Percentiles rank a stretch among this genome's conserved stretches.
phyloP scores from a whole-genome alignment of 2,113 vertebrate species.

The Eretmochelys imbricata region DNA sequence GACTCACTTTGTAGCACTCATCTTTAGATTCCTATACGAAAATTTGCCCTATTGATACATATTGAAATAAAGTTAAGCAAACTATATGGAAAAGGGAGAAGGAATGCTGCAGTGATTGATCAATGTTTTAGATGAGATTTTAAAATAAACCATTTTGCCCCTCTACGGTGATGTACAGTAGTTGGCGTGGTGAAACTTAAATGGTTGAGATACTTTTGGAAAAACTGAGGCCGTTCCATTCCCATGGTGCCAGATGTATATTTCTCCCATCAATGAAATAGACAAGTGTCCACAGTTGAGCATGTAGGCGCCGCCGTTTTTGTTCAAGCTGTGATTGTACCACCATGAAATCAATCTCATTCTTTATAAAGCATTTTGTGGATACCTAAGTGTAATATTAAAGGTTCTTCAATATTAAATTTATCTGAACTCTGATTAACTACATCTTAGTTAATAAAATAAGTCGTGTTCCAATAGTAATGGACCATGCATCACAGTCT shows the following conservation, averaged over 20 bases:
- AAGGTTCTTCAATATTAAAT: background rate
- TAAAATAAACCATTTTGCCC: background rate
- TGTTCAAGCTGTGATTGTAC: background rate
- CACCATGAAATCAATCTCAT: background rate
- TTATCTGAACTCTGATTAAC: background rate
- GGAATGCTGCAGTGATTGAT: background rate
- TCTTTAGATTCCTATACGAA: background rate
- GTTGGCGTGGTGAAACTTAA: background rate
- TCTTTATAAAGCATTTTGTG: background rate
- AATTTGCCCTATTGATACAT: background rate
- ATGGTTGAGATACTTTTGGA: background rate
- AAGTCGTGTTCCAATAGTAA: background rate
- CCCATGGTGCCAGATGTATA: rapidly evolving
- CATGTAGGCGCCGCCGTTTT: background rate
- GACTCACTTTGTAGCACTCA: background rate
- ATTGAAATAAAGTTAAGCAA: background rate
- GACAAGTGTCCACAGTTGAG: background rate
- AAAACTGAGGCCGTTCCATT: background rate
- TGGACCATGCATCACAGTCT: background rate
- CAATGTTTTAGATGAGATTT: background rate
- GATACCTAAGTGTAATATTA: background rate
- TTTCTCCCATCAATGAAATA: background rate
- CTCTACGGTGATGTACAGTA: background rate
- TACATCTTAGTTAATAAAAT: background rate
- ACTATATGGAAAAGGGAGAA: background rate